These are phyloP conservation scores for Jacana jacana DNA, from an alignment of 2,113 vertebrate species.

Conservation along the genomic window DNA sequence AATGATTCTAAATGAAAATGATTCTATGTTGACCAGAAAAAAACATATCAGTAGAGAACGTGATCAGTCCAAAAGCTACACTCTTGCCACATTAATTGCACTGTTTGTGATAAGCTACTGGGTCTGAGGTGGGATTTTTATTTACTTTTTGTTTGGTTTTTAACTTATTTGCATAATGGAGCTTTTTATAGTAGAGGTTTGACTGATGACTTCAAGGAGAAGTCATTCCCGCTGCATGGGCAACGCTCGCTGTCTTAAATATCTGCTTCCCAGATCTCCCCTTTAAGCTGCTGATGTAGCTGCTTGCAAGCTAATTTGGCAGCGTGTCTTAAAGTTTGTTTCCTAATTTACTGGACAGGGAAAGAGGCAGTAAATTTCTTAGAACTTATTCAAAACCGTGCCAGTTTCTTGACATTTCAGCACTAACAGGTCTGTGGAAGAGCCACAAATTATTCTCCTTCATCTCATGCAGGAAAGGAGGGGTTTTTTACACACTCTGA, in stretches of 20 bases:
- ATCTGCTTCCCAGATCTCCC: neutral
- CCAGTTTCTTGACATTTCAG: neutral
- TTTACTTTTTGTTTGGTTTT: neutral
- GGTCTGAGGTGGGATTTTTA: neutral
- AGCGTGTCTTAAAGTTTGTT: neutral
- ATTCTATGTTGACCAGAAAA: neutral
- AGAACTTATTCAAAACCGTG: neutral
- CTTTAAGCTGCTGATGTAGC: neutral
- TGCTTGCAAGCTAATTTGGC: neutral
- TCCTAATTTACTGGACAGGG: neutral
- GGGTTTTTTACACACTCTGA: neutral
- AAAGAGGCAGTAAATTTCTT: neutral
- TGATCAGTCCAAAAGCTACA: neutral
- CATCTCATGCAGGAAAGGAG: neutral
- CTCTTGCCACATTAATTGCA: neutral
- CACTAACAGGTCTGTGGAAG: neutral
- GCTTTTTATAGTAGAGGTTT: neutral
- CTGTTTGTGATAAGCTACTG: too few relatives aligned
- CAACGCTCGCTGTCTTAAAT: neutral
- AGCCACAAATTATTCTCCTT: neutral
- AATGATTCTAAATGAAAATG: too few relatives aligned
- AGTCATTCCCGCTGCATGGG: neutral
- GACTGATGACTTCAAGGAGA: neutral
- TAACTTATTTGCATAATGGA: neutral
- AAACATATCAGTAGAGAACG: neutral